These are phyloP conservation scores for Mandrillus leucophaeus DNA, from an alignment of 2,113 vertebrate species.

Conservation along the genomic window DNA sequence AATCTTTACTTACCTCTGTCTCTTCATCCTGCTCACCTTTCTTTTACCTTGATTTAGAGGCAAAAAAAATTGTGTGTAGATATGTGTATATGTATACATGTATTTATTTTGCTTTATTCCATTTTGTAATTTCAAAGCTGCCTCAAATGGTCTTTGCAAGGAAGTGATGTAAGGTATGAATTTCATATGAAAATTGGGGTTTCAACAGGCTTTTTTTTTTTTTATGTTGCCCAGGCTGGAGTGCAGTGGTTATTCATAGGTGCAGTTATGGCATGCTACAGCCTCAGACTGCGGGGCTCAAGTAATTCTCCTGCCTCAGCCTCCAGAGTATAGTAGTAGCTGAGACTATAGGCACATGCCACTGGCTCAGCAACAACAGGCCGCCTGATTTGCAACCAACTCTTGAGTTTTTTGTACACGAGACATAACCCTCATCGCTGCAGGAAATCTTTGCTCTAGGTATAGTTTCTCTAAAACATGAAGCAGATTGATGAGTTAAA, in stretches of 20 bases:
- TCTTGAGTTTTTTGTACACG: neutral
- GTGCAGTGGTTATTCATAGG: neutral
- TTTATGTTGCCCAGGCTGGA: neutral
- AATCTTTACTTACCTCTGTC: neutral
- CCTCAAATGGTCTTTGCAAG: neutral
- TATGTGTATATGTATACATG: neutral
- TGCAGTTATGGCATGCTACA: neutral
- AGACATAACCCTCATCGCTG: neutral
- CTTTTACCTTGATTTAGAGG: constrained; percentile 13
- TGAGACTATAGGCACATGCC: neutral
- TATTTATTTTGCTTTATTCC: neutral
- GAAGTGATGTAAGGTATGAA: neutral
- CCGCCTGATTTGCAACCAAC: neutral
- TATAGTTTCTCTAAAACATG: neutral
- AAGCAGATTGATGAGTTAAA: neutral
- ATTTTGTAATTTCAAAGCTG: neutral
- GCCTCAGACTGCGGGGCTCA: neutral
- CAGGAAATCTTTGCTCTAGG: neutral
- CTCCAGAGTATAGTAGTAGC: neutral
- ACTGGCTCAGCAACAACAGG: neutral
- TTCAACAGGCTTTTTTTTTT: neutral
- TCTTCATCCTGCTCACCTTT: neutral
- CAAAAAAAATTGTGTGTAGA: neutral
- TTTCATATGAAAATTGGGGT: neutral
- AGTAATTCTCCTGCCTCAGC: neutral